A percentile compares a stretch with the other conserved stretches of the same genome.
phyloP scores from a whole-genome alignment of 2,888 invertebrate genomes.

The Drosophila sordidapex region DNA sequence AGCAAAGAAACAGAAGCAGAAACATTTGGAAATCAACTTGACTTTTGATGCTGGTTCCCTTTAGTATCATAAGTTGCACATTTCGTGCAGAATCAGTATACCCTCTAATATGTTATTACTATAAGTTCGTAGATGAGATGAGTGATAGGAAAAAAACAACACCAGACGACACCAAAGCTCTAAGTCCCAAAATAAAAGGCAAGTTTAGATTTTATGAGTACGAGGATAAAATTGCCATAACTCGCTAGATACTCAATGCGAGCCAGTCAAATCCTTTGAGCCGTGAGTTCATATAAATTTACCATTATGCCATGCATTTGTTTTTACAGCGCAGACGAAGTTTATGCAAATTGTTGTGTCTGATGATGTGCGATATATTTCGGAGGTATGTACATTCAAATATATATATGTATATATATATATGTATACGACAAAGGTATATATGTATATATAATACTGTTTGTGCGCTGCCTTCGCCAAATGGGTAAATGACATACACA shows the following conservation, averaged over 20 bases:
- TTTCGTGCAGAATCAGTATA: neutral
- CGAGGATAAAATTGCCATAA: slow-evolving; percentile 54
- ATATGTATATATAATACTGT: neutral
- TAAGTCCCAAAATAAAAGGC: neutral
- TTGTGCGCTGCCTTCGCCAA: slow-evolving; percentile 7
- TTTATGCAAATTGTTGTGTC: slow-evolving; percentile 68
- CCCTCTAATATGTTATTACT: neutral
- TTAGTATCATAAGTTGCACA: neutral
- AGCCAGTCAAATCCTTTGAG: slow-evolving; percentile 13
- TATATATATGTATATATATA: neutral
- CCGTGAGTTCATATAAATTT: slow-evolving; percentile 53
- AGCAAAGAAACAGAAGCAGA: neutral
- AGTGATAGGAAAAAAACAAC: neutral
- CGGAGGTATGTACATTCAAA: neutral
- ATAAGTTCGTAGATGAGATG: slow-evolving; percentile 8
- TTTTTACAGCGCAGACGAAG: slow-evolving; percentile 58
- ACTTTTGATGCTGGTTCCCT: neutral
- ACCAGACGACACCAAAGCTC: slow-evolving; percentile 17
- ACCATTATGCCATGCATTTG: slow-evolving; percentile 65
- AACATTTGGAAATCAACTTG: neutral
- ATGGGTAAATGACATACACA: slow-evolving; percentile 66
- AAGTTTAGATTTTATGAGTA: slow-evolving; percentile 43
- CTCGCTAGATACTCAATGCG: slow-evolving; percentile 27
- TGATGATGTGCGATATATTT: slow-evolving; percentile 59
- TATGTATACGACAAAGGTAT: neutral